Evolutionary conservation across 2,888 invertebrate genomes (phyloP), one percentile per base, ranked within the genome.

Genomic region (Ferdinandea cuprea): DNA sequence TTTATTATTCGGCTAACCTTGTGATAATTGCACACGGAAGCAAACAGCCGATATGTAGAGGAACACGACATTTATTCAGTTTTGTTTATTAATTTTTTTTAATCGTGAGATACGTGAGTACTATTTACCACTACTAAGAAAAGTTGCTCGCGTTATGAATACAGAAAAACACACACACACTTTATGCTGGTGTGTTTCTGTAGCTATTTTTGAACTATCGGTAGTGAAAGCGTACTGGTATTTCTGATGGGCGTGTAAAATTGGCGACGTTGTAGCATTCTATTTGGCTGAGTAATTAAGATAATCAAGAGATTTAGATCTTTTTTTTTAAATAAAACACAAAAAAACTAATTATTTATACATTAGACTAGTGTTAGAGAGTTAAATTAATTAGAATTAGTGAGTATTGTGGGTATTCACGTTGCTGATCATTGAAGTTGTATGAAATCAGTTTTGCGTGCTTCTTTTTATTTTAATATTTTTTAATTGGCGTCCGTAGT

Each of bases 1-100:
- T 25, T 50, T 50, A 61, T 61, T 61, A 56, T 80, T 59, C 69
- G 48, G 46, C 56, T 74, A 80, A 74, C 80, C 74, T 80, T 80
- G 80, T 54, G 58, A 63, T 80, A 69, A 74, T 74, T 80, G 69
- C 74, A 74, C 74, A 69, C 80, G 80, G 80, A 80, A 80, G 69
- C 68, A 80, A 56, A 74, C 68, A 11, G 52, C 13, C 25, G 40
- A 42, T 40, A 58, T 8, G 21, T 59, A 63, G 48, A 69, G 32
- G 61, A 30, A 65, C 56, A 58, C 56, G 19, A n/a, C 25, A 13
- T 42, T 1, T 9, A 17, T 44, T 19, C 7, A 15, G 32, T 72
- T 19, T 30, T n/a, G n/a, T n/a, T n/a, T n/a, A n/a, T n/a, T n/a
- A n/a, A n/a, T n/a, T 52, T 52, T 25, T 15, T 15, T 52, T 52